These are phyloP conservation scores for Cyrtorhinus lividipennis DNA, from an alignment of 1,140 invertebrate species.

Conservation along the genomic window DNA sequence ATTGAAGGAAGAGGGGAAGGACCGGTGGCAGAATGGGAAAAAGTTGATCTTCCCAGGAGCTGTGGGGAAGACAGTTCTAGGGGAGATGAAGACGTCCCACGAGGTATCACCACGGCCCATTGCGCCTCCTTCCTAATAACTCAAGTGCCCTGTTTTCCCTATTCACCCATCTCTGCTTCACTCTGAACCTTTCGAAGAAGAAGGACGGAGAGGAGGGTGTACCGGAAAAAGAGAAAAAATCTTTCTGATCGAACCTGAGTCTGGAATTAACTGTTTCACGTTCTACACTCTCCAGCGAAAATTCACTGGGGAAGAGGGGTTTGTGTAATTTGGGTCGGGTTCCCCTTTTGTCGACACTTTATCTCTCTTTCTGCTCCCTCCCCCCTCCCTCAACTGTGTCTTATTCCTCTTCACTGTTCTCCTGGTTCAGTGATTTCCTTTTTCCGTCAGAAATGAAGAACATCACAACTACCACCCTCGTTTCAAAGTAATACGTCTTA, in stretches of 20 bases:
- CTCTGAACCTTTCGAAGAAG: not conserved
- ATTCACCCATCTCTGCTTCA: not conserved
- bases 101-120: constrained; percentile 13
- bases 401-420: not conserved
- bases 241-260: not conserved
- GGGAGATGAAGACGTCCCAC: constrained; percentile 1
- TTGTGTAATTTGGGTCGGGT: constrained; percentile 1
- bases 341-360: constrained; percentile 8
- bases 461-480: not conserved
- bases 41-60: not conserved
- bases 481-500: constrained; percentile 1
- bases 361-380: not conserved
- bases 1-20: constrained; percentile 7
- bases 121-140: constrained; percentile 12
- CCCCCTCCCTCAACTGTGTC: not conserved
- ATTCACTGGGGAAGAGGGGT: not conserved
- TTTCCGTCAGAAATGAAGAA: constrained; percentile 2
- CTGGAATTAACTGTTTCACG: not conserved
- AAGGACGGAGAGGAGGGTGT: not conserved
- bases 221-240: not conserved
- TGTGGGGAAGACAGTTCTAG: not conserved
- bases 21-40: not conserved
- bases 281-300: not conserved
- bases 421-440: not conserved
- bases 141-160: not conserved